Evolutionary conservation across 92 coral and sea anemone species (phyloP), one percentile per base, ranked within the genome.

Genomic region (Pocillopora grandis): DNA sequence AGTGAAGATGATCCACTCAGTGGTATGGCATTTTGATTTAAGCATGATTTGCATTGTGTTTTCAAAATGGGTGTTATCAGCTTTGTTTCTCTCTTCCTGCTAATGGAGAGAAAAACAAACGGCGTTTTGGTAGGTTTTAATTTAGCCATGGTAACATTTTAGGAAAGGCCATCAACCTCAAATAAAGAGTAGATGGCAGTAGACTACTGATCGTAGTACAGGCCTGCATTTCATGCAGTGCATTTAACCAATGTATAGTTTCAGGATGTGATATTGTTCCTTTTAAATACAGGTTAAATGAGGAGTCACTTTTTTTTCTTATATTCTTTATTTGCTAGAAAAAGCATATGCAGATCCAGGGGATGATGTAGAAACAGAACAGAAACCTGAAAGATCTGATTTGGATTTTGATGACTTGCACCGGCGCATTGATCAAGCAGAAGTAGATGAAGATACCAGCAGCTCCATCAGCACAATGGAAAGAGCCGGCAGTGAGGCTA

Each of bases 401-500:
- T 52, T 75, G 61, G 98, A 94, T 64, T 78, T 94, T 21, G 84
- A 86, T 1, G 80, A 72, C 37, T 76, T 94, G 63, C 80, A 93
- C 10, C 87, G 78, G 55, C 92, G 98, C 72, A 90, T 94, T 71
- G 88, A 71, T 76, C 90, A 84, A 84, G 98, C 86, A 17, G 88
- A 90, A 0, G n/a, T 85, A 20, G 86, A 93, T 61, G 98, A 96
- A 18, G 95, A 92, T 56, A 83, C 86, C 36, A 83, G 91, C 49
- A 86, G 91, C 71, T 77, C 88, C 0, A 79, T 78, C 52, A 88
- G 91, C 27, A 84, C 82, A 27, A 90, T 93, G 55, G 90, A 89
- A 12, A 90, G 93, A 78, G 88, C 87, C 66, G 84, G 90, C 80
- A 95, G 98, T 78, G 98, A 97, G 23, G 92, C 90, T 12, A 96